These are phyloP conservation scores for Diploptera punctata DNA, from an alignment of 2,888 invertebrate genomes.

Conservation along the genomic window DNA sequence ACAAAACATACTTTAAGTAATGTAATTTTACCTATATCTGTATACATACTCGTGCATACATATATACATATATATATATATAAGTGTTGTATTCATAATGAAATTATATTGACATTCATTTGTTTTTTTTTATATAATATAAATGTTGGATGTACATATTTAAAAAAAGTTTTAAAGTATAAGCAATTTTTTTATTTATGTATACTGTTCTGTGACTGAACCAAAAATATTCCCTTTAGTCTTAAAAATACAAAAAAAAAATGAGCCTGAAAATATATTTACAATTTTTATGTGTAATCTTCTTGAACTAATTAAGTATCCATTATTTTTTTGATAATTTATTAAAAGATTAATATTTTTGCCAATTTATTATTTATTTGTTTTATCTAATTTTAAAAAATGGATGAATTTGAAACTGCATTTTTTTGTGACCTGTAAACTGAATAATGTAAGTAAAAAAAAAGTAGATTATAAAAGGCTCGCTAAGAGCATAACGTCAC, in stretches of 20 bases:
- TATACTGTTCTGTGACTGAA: constrained; percentile 11
- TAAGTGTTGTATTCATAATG: neutral
- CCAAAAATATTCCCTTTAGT: neutral
- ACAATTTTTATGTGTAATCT: neutral
- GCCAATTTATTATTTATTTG: constrained; percentile 29
- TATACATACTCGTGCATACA: neutral
- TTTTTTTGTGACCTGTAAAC: neutral
- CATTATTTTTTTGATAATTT: constrained; percentile 29
- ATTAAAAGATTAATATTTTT: constrained; percentile 29
- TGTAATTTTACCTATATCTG: neutral
- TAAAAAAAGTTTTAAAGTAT: neutral
- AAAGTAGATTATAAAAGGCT: neutral
- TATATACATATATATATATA: constrained; percentile 2
- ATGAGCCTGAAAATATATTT: too few species aligned
- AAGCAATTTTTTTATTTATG: neutral
- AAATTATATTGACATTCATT: neutral
- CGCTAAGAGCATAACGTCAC: neutral
- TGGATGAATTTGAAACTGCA: neutral
- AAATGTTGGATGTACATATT: constrained; percentile 5
- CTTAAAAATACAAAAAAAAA: too few species aligned
- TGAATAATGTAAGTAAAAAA: neutral
- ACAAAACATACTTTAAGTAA: neutral
- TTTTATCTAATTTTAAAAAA: constrained; percentile 13
- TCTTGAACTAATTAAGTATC: constrained; percentile 15
- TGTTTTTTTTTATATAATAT: too few species aligned